A percentile compares a stretch with the other conserved stretches of the same genome.
phyloP scores from a whole-genome alignment of 2,113 vertebrate genomes.

The Prionailurus viverrinus region DNA sequence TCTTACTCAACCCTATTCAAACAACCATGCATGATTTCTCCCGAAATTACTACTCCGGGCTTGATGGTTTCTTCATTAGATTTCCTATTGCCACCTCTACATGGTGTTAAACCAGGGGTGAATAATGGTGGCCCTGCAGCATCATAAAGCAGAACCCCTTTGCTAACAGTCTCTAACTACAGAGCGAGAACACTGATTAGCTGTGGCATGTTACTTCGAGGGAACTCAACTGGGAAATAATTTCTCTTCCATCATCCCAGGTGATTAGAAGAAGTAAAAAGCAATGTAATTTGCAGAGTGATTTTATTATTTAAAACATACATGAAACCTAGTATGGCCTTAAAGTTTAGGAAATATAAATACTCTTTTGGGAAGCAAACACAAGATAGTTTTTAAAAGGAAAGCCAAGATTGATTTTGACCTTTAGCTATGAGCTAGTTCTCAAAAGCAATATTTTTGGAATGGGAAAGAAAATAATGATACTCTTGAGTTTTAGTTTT shows the following conservation, averaged over 20 bases:
- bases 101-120: slow-evolving; percentile 65
- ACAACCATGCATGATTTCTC: slow-evolving; percentile 57
- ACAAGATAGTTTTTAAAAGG: slow-evolving; percentile 41
- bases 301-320: slow-evolving; percentile 61
- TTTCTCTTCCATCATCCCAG: slow-evolving; percentile 49
- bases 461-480: slow-evolving; percentile 46
- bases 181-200: background rate
- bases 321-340: slow-evolving; percentile 33
- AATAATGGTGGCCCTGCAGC: slow-evolving; percentile 30
- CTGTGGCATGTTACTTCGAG: background rate
- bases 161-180: background rate
- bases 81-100: slow-evolving; percentile 70
- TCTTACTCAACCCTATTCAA: slow-evolving; percentile 63
- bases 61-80: slow-evolving; percentile 67
- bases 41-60: slow-evolving; percentile 64
- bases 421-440: slow-evolving; percentile 63
- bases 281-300: background rate
- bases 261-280: slow-evolving; percentile 58
- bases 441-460: slow-evolving; percentile 10
- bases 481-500: slow-evolving; percentile 27
- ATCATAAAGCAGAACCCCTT: slow-evolving; percentile 22
- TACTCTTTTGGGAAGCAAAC: slow-evolving; percentile 54
- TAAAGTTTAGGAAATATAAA: slow-evolving; percentile 61
- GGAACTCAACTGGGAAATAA: slow-evolving; percentile 29
- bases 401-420: slow-evolving; percentile 61